These are phyloP conservation scores for Myripristis murdjan DNA, from an alignment of 2,797 vertebrate species.

Conservation along the genomic window DNA sequence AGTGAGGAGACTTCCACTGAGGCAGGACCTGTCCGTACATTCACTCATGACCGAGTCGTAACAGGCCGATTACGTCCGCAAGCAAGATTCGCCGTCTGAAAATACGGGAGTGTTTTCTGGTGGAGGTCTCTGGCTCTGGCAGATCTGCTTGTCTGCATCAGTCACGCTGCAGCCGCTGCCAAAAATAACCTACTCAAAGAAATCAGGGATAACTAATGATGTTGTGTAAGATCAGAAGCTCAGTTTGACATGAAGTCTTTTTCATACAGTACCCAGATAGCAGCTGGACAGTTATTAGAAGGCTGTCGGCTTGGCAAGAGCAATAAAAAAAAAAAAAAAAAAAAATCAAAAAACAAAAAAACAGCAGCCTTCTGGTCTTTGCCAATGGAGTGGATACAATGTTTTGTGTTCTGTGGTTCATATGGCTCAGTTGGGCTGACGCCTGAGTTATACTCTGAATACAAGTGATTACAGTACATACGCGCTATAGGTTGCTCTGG, in stretches of 20 bases:
- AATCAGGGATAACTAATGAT: neutral
- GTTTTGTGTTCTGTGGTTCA: conserved; percentile 35
- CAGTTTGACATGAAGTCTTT: conserved; percentile 33
- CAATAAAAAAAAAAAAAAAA: too few species aligned
- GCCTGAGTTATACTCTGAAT: conserved; percentile 59
- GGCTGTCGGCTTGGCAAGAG: conserved; percentile 28
- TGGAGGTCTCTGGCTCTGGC: neutral
- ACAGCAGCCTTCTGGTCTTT: conserved; percentile 21
- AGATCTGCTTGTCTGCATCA: neutral
- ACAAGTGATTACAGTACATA: conserved; percentile 52
- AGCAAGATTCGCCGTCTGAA: neutral
- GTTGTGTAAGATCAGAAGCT: conserved; percentile 11
- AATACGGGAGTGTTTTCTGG: neutral
- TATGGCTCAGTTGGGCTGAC: conserved; percentile 59
- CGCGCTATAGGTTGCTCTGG: conserved; percentile 49
- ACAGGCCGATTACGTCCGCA: conserved; percentile 21
- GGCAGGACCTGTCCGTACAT: conserved; percentile 30
- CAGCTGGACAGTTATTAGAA: conserved; percentile 51
- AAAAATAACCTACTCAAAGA: conserved; percentile 3
- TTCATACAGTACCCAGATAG: conserved; percentile 42
- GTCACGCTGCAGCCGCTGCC: conserved; percentile 18
- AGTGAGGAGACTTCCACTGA: too few species aligned
- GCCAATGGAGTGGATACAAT: conserved; percentile 23
- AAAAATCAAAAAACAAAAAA: neutral
- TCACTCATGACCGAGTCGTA: conserved; percentile 13